A percentile compares a stretch with the other conserved stretches of the same genome.
Evolutionary conservation across 2,797 vertebrate genomes (phyloP).

Genomic region (Enteromius afrohamiltoni): DNA sequence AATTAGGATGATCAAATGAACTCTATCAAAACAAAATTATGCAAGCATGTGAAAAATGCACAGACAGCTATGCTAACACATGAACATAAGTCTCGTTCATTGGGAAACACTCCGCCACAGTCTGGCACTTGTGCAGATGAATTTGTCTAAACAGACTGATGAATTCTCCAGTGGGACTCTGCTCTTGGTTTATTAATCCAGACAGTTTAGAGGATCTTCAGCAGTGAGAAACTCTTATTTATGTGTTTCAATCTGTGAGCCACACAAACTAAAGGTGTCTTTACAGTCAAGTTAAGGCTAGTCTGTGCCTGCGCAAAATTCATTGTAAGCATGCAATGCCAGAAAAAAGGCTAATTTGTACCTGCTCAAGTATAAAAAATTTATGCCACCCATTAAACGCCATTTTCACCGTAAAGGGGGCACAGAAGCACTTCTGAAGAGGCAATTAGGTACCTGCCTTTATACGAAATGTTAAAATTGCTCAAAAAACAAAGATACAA

Average conservation of each 20-base stretch:
- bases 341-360: background rate
- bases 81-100: background rate
- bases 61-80: slow-evolving; percentile 3
- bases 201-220: background rate
- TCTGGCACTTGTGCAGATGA: background rate
- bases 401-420: background rate
- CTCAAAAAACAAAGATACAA: background rate
- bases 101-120: background rate
- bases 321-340: too few species aligned
- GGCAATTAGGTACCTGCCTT: too few species aligned
- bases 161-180: background rate
- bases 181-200: background rate
- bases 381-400: too few species aligned
- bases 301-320: background rate
- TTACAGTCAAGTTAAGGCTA: background rate
- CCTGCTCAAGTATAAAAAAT: background rate
- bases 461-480: too few species aligned
- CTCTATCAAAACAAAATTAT: slow-evolving; percentile 10
- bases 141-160: background rate
- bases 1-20: slow-evolving; percentile 19
- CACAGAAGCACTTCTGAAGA: background rate
- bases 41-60: slow-evolving; percentile 12
- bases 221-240: background rate
- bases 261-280: background rate
- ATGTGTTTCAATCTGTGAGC: background rate